Conservation (phyloP, 2,113 vertebrate species). For the Sebastes schlegelii region DNA sequence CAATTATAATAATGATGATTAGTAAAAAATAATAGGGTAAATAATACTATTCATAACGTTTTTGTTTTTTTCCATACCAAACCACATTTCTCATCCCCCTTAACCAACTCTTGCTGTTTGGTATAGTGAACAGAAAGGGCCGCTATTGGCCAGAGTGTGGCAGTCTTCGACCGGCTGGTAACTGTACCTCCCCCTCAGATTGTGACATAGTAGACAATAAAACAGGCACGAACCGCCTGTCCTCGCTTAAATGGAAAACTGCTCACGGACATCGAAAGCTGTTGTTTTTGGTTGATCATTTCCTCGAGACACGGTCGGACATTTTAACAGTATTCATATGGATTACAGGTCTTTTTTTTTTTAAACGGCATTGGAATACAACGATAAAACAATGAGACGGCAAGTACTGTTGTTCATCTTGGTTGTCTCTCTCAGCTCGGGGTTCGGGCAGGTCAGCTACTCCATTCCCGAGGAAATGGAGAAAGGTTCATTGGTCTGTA, state of each 20-base stretch:
- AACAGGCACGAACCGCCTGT: neutral
- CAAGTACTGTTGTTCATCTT: slow-evolving; percentile 63
- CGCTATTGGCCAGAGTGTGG: slow-evolving; percentile 67
- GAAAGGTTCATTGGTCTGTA: slow-evolving; percentile 80
- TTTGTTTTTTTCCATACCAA: rapidly evolving
- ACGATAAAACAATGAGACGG: slow-evolving; percentile 40
- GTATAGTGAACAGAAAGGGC: slow-evolving; percentile 51
- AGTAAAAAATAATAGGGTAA: too few relatives aligned
- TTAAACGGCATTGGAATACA: neutral
- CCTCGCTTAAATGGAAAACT: neutral
- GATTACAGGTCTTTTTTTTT: slow-evolving; percentile 25
- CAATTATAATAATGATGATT: neutral
- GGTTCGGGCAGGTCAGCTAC: slow-evolving; percentile 54
- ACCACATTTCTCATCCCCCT: neutral
- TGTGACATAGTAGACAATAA: slow-evolving; percentile 49
- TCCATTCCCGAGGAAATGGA: slow-evolving; percentile 76
- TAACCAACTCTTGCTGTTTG: slow-evolving; percentile 14
- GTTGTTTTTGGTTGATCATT: neutral
- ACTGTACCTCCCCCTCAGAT: slow-evolving; percentile 53
- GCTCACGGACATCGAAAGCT: neutral
- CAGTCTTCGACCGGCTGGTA: slow-evolving; percentile 47
- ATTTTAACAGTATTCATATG: neutral
- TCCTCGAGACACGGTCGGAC: rapidly evolving
- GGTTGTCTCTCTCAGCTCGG: slow-evolving; percentile 28
- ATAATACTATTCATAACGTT: neutral